A percentile compares a stretch with the other conserved stretches of the same genome.
phyloP scores from a whole-genome alignment of 2,113 vertebrate species.

The Scartelaos histophorus region DNA sequence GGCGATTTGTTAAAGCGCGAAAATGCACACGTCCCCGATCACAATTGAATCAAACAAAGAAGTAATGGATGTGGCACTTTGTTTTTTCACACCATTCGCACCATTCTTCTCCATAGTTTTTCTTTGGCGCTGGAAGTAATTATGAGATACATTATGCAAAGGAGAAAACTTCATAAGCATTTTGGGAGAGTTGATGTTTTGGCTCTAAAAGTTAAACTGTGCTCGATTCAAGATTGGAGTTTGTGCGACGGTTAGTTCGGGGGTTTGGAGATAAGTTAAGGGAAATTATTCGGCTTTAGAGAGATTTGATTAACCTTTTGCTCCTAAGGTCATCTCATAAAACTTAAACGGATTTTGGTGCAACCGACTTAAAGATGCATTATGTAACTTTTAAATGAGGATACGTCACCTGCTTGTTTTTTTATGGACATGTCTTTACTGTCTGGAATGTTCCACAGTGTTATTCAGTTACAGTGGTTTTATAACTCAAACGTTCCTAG shows the following conservation, averaged over 20 bases:
- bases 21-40: slow-evolving; percentile 54
- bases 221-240: neutral
- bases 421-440: too few relatives aligned
- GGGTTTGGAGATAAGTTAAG: neutral
- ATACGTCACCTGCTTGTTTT: too few relatives aligned
- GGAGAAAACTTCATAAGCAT: slow-evolving; percentile 44
- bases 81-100: slow-evolving; percentile 58
- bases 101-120: slow-evolving; percentile 58
- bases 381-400: too few relatives aligned
- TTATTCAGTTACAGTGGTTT: too few relatives aligned
- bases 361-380: too few relatives aligned
- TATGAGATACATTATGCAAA: slow-evolving; percentile 48
- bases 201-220: slow-evolving; percentile 11
- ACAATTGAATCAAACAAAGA: slow-evolving; percentile 72
- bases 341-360: neutral
- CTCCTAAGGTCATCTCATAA: neutral
- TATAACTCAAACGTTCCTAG: too few relatives aligned
- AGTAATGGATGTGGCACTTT: slow-evolving; percentile 71
- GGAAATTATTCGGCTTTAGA: neutral
- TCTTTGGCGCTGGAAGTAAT: slow-evolving; percentile 46
- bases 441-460: too few relatives aligned
- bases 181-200: slow-evolving; percentile 21
- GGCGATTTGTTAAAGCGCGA: slow-evolving; percentile 67
- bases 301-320: neutral
- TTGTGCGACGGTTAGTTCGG: neutral